A percentile compares a stretch with the other conserved stretches of the same genome.
Conservation (phyloP, 2,797 vertebrate genomes). For the Muraenolepis orangiensis region DNA sequence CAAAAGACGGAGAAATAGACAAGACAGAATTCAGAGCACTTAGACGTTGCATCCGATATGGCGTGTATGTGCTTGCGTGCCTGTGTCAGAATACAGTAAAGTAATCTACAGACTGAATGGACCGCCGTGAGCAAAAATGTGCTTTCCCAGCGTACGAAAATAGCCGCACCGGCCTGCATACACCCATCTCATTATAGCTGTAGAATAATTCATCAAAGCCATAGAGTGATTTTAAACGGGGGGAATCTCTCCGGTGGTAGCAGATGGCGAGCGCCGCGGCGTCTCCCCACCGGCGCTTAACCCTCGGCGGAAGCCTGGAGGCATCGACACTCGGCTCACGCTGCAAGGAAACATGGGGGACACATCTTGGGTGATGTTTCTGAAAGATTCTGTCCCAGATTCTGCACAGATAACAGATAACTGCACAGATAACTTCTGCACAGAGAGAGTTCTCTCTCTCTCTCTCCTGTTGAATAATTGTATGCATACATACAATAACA, state of each 20-base stretch:
- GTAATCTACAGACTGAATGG: too few species aligned
- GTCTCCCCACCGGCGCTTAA: too few species aligned
- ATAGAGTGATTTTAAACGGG: not conserved
- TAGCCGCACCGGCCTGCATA: not conserved
- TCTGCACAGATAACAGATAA: not conserved
- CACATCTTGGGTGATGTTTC: not conserved
- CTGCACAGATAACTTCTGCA: too few species aligned
- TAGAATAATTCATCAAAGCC: not conserved
- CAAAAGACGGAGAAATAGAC: too few species aligned
- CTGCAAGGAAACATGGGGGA: not conserved
- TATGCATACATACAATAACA: too few species aligned
- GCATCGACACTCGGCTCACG: too few species aligned
- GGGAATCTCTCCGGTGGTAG: not conserved
- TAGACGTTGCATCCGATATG: too few species aligned
- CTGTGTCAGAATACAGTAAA: not conserved
- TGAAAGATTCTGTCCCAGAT: not conserved
- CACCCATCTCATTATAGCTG: not conserved
- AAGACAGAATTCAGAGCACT: too few species aligned
- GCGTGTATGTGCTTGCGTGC: not conserved
- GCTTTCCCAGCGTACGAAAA: not conserved
- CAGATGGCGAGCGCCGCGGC: not conserved
- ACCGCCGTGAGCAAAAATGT: not conserved
- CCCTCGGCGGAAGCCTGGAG: too few species aligned
- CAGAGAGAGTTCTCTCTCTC: too few species aligned
- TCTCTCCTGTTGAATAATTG: too few species aligned